These are phyloP conservation scores for Muntiacus reevesi DNA, from an alignment of 2,113 vertebrate genomes.

Conservation along the genomic window DNA sequence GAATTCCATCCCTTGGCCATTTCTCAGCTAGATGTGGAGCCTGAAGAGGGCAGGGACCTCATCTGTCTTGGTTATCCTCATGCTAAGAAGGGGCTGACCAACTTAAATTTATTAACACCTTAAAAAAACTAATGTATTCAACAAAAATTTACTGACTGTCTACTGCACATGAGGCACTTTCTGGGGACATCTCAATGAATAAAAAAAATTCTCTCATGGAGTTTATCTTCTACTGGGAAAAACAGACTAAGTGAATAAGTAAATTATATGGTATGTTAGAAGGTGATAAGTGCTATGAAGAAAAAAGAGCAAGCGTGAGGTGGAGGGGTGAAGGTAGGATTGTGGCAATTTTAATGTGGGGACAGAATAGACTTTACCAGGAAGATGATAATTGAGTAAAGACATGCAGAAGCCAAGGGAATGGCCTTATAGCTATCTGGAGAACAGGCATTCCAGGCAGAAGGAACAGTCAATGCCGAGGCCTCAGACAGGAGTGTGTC, in stretches of 20 bases:
- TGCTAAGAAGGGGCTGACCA: neutral
- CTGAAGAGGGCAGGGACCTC: neutral
- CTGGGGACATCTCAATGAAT: neutral
- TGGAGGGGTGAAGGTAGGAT: too few relatives aligned
- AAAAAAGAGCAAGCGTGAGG: neutral
- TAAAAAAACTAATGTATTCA: slow-evolving; percentile 3
- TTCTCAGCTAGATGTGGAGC: neutral
- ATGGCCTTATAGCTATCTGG: neutral
- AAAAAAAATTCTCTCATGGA: neutral
- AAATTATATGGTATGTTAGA: neutral
- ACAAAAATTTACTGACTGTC: neutral
- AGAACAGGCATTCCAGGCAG: neutral
- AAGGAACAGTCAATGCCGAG: neutral
- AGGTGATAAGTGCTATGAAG: neutral
- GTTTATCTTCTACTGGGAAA: neutral
- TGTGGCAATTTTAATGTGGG: neutral
- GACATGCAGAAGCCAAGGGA: neutral
- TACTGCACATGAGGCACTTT: neutral
- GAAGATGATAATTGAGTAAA: neutral
- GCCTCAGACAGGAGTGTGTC: neutral
- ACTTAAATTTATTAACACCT: neutral
- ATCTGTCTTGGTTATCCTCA: neutral
- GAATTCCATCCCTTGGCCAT: neutral
- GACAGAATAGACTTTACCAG: neutral
- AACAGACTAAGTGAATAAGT: neutral